Evolutionary conservation across 1,140 invertebrate genomes (phyloP).

Genomic region (Dreissena polymorpha): DNA sequence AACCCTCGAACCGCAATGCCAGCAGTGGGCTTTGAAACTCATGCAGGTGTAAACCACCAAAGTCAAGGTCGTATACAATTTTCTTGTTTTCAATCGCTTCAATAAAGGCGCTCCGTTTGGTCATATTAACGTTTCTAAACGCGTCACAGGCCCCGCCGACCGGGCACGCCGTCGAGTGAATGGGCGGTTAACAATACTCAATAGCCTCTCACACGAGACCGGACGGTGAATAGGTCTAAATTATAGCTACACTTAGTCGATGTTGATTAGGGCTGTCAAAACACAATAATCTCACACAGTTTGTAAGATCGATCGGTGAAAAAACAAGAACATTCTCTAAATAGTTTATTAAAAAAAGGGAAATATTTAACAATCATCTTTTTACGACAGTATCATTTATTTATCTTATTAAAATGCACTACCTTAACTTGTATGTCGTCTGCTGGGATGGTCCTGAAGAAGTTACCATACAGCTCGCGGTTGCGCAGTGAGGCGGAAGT

Average conservation of each 20-base stretch:
- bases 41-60: not conserved
- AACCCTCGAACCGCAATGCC: slow-evolving; percentile 6
- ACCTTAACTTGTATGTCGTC: slow-evolving; percentile 50
- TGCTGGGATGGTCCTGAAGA: slow-evolving; percentile 45
- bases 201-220: too few species aligned
- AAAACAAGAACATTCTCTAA: too few species aligned
- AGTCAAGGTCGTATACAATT: slow-evolving; percentile 23
- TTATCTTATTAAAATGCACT: not conserved
- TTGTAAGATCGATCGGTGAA: too few species aligned
- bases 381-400: too few species aligned
- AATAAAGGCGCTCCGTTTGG: slow-evolving; percentile 9
- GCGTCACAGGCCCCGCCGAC: not conserved
- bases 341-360: too few species aligned
- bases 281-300: too few species aligned
- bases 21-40: slow-evolving; percentile 26
- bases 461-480: slow-evolving; percentile 27
- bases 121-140: not conserved
- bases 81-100: not conserved
- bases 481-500: slow-evolving; percentile 27
- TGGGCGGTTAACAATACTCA: too few species aligned
- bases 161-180: not conserved
- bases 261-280: too few species aligned
- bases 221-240: too few species aligned
- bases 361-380: too few species aligned
- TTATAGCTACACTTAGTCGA: too few species aligned